Percentiles rank a stretch among this genome's conserved stretches.
These are phyloP conservation scores for Acrossocheilus wenchowensis DNA, from an alignment of 2,797 vertebrate species.

Conservation along the genomic window DNA sequence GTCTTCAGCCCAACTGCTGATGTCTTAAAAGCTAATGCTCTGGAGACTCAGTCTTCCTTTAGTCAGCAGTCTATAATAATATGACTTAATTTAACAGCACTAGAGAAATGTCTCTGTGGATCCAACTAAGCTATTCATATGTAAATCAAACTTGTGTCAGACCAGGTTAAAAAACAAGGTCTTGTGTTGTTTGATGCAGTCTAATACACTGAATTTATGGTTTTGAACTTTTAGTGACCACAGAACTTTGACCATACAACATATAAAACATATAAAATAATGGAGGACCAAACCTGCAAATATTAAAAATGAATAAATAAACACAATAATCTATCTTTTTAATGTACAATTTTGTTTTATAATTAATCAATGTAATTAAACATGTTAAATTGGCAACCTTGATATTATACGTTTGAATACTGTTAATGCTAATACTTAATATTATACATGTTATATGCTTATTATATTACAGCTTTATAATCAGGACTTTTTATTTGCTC, in stretches of 20 bases:
- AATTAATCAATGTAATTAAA: not conserved
- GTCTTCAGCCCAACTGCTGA: slow-evolving; percentile 27
- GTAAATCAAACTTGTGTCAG: slow-evolving; percentile 5
- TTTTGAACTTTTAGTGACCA: not conserved
- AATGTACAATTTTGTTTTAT: not conserved
- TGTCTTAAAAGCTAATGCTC: slow-evolving; percentile 23
- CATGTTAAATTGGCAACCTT: not conserved
- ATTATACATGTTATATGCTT: not conserved
- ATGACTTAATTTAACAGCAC: slow-evolving; percentile 31
- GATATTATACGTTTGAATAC: not conserved
- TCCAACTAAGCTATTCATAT: slow-evolving; percentile 3
- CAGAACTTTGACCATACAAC: not conserved
- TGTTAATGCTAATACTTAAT: not conserved
- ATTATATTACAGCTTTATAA: not conserved
- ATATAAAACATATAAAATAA: not conserved
- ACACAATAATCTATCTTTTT: too few relatives aligned
- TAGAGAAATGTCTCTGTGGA: slow-evolving; percentile 9
- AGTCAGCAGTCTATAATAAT: slow-evolving; percentile 33
- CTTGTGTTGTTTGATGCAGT: not conserved
- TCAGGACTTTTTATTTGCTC: not conserved
- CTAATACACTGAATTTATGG: not conserved
- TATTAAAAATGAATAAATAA: too few relatives aligned
- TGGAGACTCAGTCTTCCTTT: slow-evolving; percentile 29
- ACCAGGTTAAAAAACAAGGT: not conserved
- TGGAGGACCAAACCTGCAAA: too few relatives aligned